phyloP scores from a whole-genome alignment of 2,888 invertebrate genomes.

The Trisateles emortualis region DNA sequence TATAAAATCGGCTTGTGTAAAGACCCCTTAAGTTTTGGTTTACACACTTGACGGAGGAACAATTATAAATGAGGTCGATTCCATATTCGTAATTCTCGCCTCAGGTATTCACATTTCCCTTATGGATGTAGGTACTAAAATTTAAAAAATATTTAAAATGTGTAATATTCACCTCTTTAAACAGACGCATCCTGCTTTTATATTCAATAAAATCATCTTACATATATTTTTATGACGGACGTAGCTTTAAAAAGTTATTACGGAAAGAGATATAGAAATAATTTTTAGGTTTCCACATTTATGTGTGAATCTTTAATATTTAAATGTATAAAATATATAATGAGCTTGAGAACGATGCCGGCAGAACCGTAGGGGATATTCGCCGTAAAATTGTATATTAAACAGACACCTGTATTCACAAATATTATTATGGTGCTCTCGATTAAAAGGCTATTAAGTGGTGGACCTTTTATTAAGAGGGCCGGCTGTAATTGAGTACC shows the following conservation, averaged over 20 bases:
- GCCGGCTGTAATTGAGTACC: too few relatives aligned
- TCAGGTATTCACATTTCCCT: slow-evolving; percentile 45
- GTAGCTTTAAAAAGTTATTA: slow-evolving; percentile 14
- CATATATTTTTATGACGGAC: slow-evolving; percentile 27
- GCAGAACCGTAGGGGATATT: background rate
- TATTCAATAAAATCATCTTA: slow-evolving; percentile 22
- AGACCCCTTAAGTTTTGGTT: slow-evolving; percentile 32
- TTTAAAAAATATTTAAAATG: slow-evolving; percentile 29
- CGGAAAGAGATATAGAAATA: slow-evolving; percentile 6
- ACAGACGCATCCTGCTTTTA: slow-evolving; percentile 30
- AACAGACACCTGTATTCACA: background rate
- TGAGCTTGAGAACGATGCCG: slow-evolving; percentile 14
- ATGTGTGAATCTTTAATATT: slow-evolving; percentile 19
- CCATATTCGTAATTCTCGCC: slow-evolving; percentile 48
- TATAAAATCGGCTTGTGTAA: slow-evolving; percentile 3
- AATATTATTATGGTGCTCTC: background rate
- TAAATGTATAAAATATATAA: slow-evolving; percentile 17
- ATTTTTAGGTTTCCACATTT: slow-evolving; percentile 15
- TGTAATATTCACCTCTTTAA: slow-evolving; percentile 22
- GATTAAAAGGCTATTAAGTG: too few relatives aligned
- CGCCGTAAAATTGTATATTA: background rate
- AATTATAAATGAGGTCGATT: slow-evolving; percentile 55
- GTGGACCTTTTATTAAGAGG: too few relatives aligned
- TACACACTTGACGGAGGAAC: slow-evolving; percentile 40
- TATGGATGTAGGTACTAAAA: slow-evolving; percentile 36